Base-by-base conservation (phyloP, 2,888 invertebrate species). In the Mythimna vitellina region DNA sequence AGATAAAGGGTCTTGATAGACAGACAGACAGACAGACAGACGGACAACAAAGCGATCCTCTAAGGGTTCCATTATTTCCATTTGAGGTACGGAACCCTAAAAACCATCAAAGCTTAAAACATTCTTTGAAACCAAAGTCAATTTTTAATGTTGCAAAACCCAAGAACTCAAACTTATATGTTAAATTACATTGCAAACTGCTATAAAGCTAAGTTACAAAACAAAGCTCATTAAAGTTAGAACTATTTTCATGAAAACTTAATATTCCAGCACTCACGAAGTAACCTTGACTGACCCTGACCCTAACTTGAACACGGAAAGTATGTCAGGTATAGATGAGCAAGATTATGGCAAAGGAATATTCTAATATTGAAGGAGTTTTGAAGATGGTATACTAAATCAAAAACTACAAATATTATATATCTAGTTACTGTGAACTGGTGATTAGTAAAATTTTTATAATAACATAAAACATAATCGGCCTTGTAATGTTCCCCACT, bases 211-310 rank as follows among this genome's bases (percentile, higher is more conserved):
- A 68, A 69, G 53, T 69, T 76, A 49, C 53, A 49, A 22, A 49
- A 69, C 53, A 54, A 73, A 76, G 14, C 29, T 76, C 53, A 68
- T 73, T 76, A 29, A 54, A 73, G 46, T 60, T 38, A 60, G 29
- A 76, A 73, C 76, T 68, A 68, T 49, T 49, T 54, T 54, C 51
- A 61, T 69, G 53, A 61, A 73, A 76, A 61, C 46, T 8, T 76
- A 54, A 61, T 61, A 61, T 38, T 49, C 35, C 22, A 54, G 51
- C 57, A 70, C 70, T 57, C 22, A 22, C 63, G 14, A n/a, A 32
- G 56, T 70, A 70, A 78, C 78, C 75, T 75, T 70, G 46, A 53
- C 35, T 78, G 75, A 46, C 78, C 62, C 63, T 75, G 75, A 63
- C 71, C 75, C 6, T 32, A 63, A 62, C 51, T 53, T 63, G 20